phyloP scores from a whole-genome alignment of 2,113 vertebrate genomes.

The Platycercus adscitus region DNA sequence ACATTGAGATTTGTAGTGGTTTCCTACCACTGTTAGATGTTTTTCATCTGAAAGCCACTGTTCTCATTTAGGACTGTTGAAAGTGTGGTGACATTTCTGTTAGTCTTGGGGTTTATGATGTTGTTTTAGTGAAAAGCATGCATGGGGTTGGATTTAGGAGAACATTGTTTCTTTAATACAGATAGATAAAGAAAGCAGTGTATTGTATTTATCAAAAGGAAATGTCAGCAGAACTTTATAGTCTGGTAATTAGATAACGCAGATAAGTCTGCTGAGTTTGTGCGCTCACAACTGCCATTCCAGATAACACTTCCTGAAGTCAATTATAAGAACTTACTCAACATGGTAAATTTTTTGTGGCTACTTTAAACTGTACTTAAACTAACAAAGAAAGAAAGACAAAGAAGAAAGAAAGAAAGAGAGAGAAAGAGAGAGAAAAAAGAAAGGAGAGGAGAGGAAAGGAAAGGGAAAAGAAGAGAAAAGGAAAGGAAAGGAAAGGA shows the following conservation, averaged over 20 bases:
- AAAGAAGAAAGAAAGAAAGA: fast-evolving
- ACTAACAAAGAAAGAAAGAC: neutral
- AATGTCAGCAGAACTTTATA: slow-evolving; percentile 75
- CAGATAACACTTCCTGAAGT: slow-evolving; percentile 70
- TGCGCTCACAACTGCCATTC: slow-evolving; percentile 58
- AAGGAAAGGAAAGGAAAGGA: fast-evolving
- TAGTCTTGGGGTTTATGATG: slow-evolving; percentile 44
- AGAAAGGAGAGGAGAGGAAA: fast-evolving
- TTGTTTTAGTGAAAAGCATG: slow-evolving; percentile 45
- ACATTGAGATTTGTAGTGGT: neutral
- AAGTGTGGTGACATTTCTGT: slow-evolving; percentile 20
- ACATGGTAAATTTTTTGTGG: neutral
- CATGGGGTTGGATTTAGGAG: slow-evolving; percentile 13
- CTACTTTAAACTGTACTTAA: slow-evolving; percentile 19
- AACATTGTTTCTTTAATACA: slow-evolving; percentile 52
- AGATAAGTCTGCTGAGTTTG: slow-evolving; percentile 65
- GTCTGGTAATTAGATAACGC: slow-evolving; percentile 63
- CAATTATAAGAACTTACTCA: slow-evolving; percentile 51
- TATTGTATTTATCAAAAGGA: slow-evolving; percentile 70
- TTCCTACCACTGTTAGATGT: neutral
- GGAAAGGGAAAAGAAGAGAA: fast-evolving
- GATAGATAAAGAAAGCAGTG: slow-evolving; percentile 58
- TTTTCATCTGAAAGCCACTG: slow-evolving; percentile 18
- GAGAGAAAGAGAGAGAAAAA: neutral
- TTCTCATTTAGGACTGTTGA: slow-evolving; percentile 12